Base-by-base conservation (phyloP, 2,797 vertebrate genomes). In the Cottoperca gobio region DNA sequence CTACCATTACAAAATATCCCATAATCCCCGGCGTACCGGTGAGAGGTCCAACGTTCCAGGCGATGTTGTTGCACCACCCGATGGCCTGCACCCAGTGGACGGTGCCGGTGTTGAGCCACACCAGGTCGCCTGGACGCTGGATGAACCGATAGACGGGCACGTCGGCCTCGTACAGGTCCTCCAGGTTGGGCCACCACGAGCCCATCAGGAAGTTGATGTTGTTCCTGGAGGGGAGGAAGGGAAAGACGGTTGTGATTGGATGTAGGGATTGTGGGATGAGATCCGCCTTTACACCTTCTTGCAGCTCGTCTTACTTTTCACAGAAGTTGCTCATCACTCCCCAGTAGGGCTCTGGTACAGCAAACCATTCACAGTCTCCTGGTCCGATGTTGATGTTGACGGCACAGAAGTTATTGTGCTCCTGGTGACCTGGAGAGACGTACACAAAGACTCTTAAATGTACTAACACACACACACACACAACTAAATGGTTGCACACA, bases 331-430 rank as follows among this genome's bases (percentile, higher is more conserved):
- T 99, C 96, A 99, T 96, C 90, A 99, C 96, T 74, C 97, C 97
- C 98, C 98, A 99, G 89, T 99, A 99, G 12, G 94, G 94, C 95
- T 99, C 98, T 5, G 98, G 97, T 50, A 99, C 97, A 40, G 98
- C 97, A 84, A 99, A 99, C 98, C 98, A 99, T 85, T 99, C 98
- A 90, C 98, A 99, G 92, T 99, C 98, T 86, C 98, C 98, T 31
- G 98, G 98, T 70, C 98, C 98, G 65, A 99, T 99, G 95, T 99
- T 99, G 93, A 99, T 97, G 92, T 99, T 99, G 86, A 99, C 98
- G 14, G 98, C 98, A 72, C 98, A 99, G 80, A 99, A 99, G 93
- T 99, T 98, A 86, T 99, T 99, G 93, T 99, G 97, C 92, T 99
- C 98, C 92, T 99, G 98, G 95, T 99, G 98, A 93, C 98, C 97